A percentile compares a stretch with the other conserved stretches of the same genome.
Evolutionary conservation across 2,888 invertebrate species (phyloP).

Genomic region (Drosophila subsilvestris): DNA sequence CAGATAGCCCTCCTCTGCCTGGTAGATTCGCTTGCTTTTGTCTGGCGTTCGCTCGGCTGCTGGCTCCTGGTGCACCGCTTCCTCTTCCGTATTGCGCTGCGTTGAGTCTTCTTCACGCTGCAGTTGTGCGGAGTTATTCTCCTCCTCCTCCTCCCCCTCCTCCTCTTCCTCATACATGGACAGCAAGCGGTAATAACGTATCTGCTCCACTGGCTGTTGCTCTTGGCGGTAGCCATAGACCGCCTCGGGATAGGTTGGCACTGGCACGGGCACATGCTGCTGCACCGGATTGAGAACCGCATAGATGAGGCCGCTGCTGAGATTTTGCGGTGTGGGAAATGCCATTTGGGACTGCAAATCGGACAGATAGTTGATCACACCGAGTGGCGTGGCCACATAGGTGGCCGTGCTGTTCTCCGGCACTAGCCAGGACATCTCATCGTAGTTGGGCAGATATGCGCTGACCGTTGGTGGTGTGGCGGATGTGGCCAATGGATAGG

Average conservation of each 20-base stretch:
- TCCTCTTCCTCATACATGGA: not conserved
- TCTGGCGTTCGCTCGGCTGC: not conserved
- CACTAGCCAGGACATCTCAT: constrained; percentile 20
- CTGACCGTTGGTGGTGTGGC: constrained; percentile 13
- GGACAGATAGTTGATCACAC: constrained; percentile 59
- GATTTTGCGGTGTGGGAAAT: constrained; percentile 31
- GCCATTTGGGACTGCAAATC: constrained; percentile 60
- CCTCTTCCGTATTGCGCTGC: not conserved
- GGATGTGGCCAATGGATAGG: constrained; percentile 46
- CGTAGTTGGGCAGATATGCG: constrained; percentile 24
- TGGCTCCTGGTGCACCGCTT: not conserved
- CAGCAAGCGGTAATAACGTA: not conserved
- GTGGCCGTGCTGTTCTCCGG: constrained; percentile 37
- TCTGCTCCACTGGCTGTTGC: not conserved
- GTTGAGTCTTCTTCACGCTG: not conserved
- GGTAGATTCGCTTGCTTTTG: constrained; percentile 51
- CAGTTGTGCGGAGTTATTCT: not conserved
- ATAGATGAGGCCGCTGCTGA: constrained; percentile 25
- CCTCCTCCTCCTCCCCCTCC: not conserved
- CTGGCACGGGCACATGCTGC: not conserved
- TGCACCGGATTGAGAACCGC: constrained; percentile 13
- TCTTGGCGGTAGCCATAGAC: not conserved
- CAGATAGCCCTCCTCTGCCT: constrained; percentile 69
- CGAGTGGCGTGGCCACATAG: constrained; percentile 59
- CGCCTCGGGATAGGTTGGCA: not conserved